Conservation (phyloP, 2,113 vertebrate species). For the Ramphastos sulfuratus region DNA sequence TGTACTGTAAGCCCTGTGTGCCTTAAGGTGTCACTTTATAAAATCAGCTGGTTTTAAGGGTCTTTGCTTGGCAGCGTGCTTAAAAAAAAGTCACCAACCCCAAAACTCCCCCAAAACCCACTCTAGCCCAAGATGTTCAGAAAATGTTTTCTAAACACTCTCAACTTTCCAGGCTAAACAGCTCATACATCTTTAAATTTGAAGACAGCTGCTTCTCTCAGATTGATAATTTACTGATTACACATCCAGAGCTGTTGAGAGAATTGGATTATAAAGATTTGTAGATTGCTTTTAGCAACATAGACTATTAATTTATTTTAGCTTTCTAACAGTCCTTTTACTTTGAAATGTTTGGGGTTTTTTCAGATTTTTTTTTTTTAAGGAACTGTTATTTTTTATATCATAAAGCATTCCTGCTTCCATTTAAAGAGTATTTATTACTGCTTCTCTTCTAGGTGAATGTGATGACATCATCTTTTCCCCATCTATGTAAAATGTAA, state of each 20-base stretch:
- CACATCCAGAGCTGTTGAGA: background rate
- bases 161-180: background rate
- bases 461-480: background rate
- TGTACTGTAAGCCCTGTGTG: accelerated
- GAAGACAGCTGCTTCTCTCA: background rate
- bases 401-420: slow-evolving; percentile 23
- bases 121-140: background rate
- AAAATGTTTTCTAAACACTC: background rate
- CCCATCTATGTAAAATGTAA: background rate
- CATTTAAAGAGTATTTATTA: slow-evolving; percentile 25
- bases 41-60: background rate
- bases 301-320: slow-evolving; percentile 59
- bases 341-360: slow-evolving; percentile 49
- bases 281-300: slow-evolving; percentile 33
- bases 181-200: background rate
- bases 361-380: background rate
- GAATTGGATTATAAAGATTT: slow-evolving; percentile 47
- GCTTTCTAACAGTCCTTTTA: slow-evolving; percentile 29
- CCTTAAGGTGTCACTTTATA: background rate
- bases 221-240: slow-evolving; percentile 7
- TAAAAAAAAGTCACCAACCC: background rate
- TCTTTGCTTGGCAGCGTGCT: background rate
- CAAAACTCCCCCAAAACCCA: background rate
- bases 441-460: background rate
- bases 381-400: slow-evolving; percentile 9